A percentile compares a stretch with the other conserved stretches of the same genome.
These are phyloP conservation scores for Antheraea assamensis DNA, from an alignment of 2,888 invertebrate species.

Conservation along the genomic window DNA sequence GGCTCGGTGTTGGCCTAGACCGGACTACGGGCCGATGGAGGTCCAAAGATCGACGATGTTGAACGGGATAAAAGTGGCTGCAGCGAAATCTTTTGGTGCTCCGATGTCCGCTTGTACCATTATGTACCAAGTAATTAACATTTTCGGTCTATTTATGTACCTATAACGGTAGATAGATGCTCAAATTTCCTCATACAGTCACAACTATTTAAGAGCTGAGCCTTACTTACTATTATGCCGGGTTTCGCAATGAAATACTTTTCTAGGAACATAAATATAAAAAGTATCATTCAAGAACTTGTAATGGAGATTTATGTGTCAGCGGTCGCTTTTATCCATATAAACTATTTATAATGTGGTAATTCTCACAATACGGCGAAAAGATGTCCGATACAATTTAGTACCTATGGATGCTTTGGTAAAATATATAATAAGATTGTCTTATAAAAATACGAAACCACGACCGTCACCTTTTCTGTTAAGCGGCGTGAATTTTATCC, in stretches of 20 bases:
- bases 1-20: slow-evolving; percentile 40
- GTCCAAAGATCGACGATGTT: slow-evolving; percentile 53
- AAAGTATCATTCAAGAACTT: no score
- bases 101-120: slow-evolving; percentile 64
- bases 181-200: not conserved
- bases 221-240: no score
- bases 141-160: not conserved
- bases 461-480: not conserved
- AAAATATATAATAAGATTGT: not conserved
- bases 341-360: no score
- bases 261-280: no score
- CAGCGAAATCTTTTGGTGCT: slow-evolving; percentile 49
- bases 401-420: not conserved
- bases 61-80: slow-evolving; percentile 60
- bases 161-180: not conserved
- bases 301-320: no score
- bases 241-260: no score
- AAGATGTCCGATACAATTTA: no score
- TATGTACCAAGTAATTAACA: slow-evolving; percentile 61
- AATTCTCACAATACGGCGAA: no score
- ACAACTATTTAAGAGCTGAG: no score
- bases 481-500: not conserved
- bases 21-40: slow-evolving; percentile 59
- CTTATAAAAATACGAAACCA: not conserved
- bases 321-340: no score